A percentile compares a stretch with the other conserved stretches of the same genome.
Evolutionary conservation across 2,888 invertebrate genomes (phyloP).

Genomic region (Dioctria rufipes): DNA sequence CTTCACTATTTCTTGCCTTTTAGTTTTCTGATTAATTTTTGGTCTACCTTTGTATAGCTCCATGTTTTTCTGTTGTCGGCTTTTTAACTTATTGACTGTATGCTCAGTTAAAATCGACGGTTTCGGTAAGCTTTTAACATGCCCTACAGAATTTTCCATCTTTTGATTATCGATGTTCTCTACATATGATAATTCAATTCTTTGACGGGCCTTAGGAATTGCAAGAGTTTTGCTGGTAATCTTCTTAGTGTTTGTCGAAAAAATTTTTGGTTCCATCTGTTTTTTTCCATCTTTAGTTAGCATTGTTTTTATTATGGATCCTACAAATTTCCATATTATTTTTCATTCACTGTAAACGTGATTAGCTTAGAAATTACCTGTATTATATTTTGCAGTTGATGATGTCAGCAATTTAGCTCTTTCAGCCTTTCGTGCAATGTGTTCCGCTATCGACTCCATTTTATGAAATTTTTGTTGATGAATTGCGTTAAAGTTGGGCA

Average conservation of each 20-base stretch:
- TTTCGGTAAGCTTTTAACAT: too few relatives aligned
- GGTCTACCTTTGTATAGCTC: slow-evolving; percentile 66
- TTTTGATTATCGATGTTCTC: background rate
- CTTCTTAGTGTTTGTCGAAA: background rate
- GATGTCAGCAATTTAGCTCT: slow-evolving; percentile 67
- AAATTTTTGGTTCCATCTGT: slow-evolving; percentile 51
- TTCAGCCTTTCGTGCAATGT: slow-evolving; percentile 71
- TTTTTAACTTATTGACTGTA: background rate
- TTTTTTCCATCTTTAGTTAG: slow-evolving; percentile 4
- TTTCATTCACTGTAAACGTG: background rate
- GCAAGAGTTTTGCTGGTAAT: slow-evolving; percentile 63
- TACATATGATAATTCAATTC: slow-evolving; percentile 26
- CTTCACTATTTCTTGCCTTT: slow-evolving; percentile 70
- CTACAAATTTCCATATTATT: background rate
- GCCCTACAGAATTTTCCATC: background rate
- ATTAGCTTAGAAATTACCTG: background rate
- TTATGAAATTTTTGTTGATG: slow-evolving; percentile 78
- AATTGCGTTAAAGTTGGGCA: slow-evolving; percentile 80
- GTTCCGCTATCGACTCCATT: slow-evolving; percentile 80
- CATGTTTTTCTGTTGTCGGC: slow-evolving; percentile 55
- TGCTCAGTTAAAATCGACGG: too few relatives aligned
- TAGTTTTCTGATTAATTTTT: slow-evolving; percentile 54
- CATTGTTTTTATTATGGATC: background rate
- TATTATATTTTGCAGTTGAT: slow-evolving; percentile 61
- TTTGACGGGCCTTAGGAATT: slow-evolving; percentile 51